Evolutionary conservation across 2,888 invertebrate species (phyloP).

Genomic region (Aplocera efformata): DNA sequence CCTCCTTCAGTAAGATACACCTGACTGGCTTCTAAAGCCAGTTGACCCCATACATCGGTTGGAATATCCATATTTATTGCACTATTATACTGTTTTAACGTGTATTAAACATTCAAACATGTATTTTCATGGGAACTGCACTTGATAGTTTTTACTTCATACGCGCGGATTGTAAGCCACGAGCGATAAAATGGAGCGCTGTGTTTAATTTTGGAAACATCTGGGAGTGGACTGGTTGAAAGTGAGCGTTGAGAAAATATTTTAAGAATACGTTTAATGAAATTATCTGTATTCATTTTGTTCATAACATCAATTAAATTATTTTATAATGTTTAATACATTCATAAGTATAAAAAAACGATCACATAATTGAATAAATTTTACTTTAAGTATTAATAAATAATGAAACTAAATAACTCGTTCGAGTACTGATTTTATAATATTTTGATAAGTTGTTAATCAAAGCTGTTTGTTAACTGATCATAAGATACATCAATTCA

Average conservation of each 20-base stretch:
- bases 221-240: conserved; percentile 57
- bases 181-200: conserved; percentile 62
- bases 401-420: no score
- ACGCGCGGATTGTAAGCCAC: conserved; percentile 53
- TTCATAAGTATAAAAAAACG: no score
- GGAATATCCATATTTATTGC: conserved; percentile 82
- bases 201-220: conserved; percentile 74
- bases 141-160: conserved; percentile 51
- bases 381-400: no score
- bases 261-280: conserved; percentile 42
- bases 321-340: no score
- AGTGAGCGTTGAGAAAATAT: conserved; percentile 41
- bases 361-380: no score
- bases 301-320: no score
- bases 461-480: no score
- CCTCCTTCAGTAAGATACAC: conserved; percentile 91
- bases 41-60: conserved; percentile 93
- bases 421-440: no score
- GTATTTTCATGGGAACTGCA: conserved; percentile 29
- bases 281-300: no score
- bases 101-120: conserved; percentile 37
- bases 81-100: conserved; percentile 32
- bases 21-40: conserved; percentile 92
- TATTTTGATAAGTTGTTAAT: no score
- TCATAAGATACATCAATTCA: no score